phyloP scores from a whole-genome alignment of 2,888 invertebrate genomes.

The Nebria brevicollis region DNA sequence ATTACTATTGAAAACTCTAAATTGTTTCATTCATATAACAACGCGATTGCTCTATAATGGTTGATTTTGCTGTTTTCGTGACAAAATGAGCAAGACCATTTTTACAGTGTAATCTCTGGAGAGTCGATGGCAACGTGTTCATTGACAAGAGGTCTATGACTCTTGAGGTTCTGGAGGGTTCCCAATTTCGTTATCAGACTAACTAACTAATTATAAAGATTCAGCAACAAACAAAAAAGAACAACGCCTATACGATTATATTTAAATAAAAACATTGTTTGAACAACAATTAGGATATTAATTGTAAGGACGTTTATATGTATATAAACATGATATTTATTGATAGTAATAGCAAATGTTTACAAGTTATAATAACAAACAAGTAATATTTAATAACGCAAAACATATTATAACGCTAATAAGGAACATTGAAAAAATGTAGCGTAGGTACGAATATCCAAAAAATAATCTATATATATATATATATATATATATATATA shows the following conservation, averaged over 20 bases:
- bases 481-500: not conserved
- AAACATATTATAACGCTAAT: not conserved
- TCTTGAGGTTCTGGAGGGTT: not conserved
- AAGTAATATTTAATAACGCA: not conserved
- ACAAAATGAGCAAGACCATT: not conserved
- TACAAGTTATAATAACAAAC: not conserved
- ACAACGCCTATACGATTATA: no score
- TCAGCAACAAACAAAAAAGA: not conserved
- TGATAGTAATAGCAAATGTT: not conserved
- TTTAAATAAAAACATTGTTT: not conserved
- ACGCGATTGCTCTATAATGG: no score
- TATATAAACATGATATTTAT: not conserved
- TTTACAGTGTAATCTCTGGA: not conserved
- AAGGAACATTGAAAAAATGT: not conserved
- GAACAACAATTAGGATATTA: not conserved
- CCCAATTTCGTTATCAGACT: not conserved
- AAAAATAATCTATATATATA: not conserved
- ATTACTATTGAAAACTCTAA: no score
- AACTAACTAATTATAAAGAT: not conserved
- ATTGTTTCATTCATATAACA: no score
- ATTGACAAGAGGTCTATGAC: not conserved
- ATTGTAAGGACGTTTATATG: not conserved
- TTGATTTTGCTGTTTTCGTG: not conserved
- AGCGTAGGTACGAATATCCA: not conserved
- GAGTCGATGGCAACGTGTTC: not conserved